Evolutionary conservation across 1,140 invertebrate genomes (phyloP).

Genomic region (Meloidogyne floridensis): DNA sequence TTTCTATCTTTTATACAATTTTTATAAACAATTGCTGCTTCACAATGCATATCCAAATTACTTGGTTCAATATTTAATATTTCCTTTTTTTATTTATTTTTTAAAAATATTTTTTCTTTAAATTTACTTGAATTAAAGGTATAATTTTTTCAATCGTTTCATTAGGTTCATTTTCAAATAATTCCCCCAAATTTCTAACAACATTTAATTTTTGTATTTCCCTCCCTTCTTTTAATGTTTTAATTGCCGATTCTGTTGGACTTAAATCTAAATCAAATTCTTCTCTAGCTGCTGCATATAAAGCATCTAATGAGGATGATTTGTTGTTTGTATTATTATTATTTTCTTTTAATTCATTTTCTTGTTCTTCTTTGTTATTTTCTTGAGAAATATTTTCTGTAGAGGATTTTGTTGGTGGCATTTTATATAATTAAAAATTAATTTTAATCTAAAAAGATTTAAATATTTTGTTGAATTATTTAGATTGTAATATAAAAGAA

Average conservation of each 20-base stretch:
- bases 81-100: conserved; percentile 20
- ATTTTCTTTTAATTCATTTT: conserved; percentile 23
- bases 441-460: background rate
- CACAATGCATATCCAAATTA: conserved; percentile 45
- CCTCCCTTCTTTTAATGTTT: conserved; percentile 38
- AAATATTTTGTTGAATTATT: too few species aligned
- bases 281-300: conserved; percentile 39
- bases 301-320: conserved; percentile 28
- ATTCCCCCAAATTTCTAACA: conserved; percentile 37
- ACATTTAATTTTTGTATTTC: conserved; percentile 40
- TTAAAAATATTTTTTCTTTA: background rate
- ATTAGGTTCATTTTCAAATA: conserved; percentile 29
- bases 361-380: background rate
- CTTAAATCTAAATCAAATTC: conserved; percentile 38
- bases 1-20: conserved; percentile 43
- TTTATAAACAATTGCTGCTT: conserved; percentile 41
- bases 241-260: conserved; percentile 34
- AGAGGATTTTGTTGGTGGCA: background rate
- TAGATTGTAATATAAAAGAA: too few species aligned
- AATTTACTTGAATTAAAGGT: conserved; percentile 32
- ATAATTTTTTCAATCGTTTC: conserved; percentile 31
- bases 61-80: conserved; percentile 32
- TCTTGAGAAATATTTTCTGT: conserved; percentile 18
- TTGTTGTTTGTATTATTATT: conserved; percentile 1
- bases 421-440: background rate